Evolutionary conservation across 2,113 vertebrate species (phyloP).

Genomic region (Odontesthes bonariensis): DNA sequence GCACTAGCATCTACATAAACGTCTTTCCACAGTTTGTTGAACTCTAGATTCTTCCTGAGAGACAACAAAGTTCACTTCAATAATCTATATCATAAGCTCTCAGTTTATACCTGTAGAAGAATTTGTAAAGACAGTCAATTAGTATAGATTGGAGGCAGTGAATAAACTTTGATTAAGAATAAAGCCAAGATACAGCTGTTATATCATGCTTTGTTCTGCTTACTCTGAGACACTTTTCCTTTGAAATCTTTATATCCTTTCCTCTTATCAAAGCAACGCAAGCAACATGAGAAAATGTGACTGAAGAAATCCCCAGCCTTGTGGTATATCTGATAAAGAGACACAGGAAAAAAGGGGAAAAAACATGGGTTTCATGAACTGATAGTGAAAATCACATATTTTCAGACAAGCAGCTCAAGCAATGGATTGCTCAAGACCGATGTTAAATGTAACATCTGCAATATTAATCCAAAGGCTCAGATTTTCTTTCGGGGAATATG

Average conservation of each 20-base stretch:
- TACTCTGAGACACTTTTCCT: conserved; percentile 43
- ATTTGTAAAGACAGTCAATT: conserved; percentile 37
- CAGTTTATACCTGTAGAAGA: conserved; percentile 20
- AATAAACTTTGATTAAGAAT: conserved; percentile 56
- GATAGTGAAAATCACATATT: conserved; percentile 44
- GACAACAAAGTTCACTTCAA: conserved; percentile 3
- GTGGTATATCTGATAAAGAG: conserved; percentile 37
- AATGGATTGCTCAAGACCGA: conserved; percentile 12
- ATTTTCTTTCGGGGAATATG: conserved; percentile 33
- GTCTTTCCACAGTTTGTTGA: neutral
- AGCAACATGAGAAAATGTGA: conserved; percentile 19
- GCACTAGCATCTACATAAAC: neutral
- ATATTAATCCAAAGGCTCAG: conserved; percentile 44
- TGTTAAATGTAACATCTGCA: conserved; percentile 42
- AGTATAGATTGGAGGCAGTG: conserved; percentile 40
- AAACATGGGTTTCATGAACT: conserved; percentile 9
- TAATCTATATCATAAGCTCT: conserved; percentile 38
- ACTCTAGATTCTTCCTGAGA: neutral
- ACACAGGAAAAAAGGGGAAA: conserved; percentile 15
- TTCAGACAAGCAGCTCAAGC: conserved; percentile 33
- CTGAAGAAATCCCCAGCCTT: conserved; percentile 23
- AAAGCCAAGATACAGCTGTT: conserved; percentile 39
- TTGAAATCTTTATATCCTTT: conserved; percentile 30
- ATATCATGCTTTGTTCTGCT: conserved; percentile 41
- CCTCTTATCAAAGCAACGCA: conserved; percentile 47